These are phyloP conservation scores for Gryllus bimaculatus DNA, from an alignment of 1,140 invertebrate genomes.

Conservation along the genomic window DNA sequence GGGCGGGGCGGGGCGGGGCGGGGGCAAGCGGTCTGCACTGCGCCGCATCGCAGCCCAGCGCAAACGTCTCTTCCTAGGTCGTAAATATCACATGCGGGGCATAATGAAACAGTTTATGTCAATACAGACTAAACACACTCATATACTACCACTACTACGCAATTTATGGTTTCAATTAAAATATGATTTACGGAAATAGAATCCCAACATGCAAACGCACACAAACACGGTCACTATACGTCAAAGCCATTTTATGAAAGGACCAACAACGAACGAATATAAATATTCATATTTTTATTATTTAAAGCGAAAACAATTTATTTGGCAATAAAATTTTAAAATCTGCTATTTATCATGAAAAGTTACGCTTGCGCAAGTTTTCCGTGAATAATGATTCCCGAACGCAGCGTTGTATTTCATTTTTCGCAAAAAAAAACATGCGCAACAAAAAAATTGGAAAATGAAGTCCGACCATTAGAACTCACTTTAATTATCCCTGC, in stretches of 20 bases:
- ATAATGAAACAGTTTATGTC: slow-evolving; percentile 5
- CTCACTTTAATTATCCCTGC: slow-evolving; percentile 4
- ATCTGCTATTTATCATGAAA: not conserved
- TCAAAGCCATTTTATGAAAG: not conserved
- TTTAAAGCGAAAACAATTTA: slow-evolving; percentile 1
- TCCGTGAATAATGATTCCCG: slow-evolving; percentile 1
- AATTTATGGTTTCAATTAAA: slow-evolving; percentile 6
- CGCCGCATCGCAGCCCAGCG: too few relatives aligned
- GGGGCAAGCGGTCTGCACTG: too few relatives aligned
- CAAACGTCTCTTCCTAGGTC: not conserved
- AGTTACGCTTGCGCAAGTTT: not conserved
- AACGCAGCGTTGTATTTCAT: not conserved
- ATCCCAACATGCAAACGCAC: not conserved
- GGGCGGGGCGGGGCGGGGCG: too few relatives aligned
- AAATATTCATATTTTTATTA: slow-evolving; percentile 6
- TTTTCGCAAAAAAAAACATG: not conserved
- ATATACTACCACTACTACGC: not conserved
- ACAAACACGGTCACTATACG: not conserved
- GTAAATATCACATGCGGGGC: not conserved
- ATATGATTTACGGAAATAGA: slow-evolving; percentile 5
- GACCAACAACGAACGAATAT: slow-evolving; percentile 1
- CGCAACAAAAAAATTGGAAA: not conserved
- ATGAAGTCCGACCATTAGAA: slow-evolving; percentile 1
- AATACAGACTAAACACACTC: slow-evolving; percentile 1
- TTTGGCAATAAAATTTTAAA: slow-evolving; percentile 6